Conservation (phyloP, 2,797 vertebrate species). For the Cyclopterus lumpus region DNA sequence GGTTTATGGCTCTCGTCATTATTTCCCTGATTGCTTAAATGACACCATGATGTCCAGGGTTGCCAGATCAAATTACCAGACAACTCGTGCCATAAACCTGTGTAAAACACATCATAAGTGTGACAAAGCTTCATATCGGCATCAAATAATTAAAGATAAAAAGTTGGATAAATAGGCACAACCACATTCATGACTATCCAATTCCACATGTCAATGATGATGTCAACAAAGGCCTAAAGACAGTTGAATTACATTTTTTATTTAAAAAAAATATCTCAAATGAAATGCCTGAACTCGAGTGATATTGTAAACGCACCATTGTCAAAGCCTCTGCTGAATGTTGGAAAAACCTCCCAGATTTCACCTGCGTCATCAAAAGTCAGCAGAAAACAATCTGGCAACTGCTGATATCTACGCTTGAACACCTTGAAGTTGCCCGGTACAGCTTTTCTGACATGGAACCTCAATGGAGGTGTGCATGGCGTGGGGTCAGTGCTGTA, state of each 20-base stretch:
- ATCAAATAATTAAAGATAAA: neutral
- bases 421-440: too few species aligned
- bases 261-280: too few species aligned
- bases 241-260: too few species aligned
- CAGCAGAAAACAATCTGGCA: neutral
- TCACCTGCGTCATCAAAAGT: neutral
- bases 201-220: neutral
- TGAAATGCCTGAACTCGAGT: too few species aligned
- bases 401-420: neutral
- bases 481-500: slow-evolving; percentile 8
- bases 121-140: neutral
- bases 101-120: neutral
- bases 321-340: too few species aligned
- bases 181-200: neutral
- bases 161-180: neutral
- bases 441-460: slow-evolving; percentile 27
- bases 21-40: too few species aligned
- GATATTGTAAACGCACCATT: neutral
- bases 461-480: slow-evolving; percentile 40
- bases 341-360: neutral
- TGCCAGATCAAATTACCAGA: too few species aligned
- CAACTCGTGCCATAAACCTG: neutral
- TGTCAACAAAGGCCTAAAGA: too few species aligned
- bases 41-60: neutral
- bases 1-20: neutral